A percentile compares a stretch with the other conserved stretches of the same genome.
Evolutionary conservation across 2,888 invertebrate genomes (phyloP).

Genomic region (Pyrgus malvae): DNA sequence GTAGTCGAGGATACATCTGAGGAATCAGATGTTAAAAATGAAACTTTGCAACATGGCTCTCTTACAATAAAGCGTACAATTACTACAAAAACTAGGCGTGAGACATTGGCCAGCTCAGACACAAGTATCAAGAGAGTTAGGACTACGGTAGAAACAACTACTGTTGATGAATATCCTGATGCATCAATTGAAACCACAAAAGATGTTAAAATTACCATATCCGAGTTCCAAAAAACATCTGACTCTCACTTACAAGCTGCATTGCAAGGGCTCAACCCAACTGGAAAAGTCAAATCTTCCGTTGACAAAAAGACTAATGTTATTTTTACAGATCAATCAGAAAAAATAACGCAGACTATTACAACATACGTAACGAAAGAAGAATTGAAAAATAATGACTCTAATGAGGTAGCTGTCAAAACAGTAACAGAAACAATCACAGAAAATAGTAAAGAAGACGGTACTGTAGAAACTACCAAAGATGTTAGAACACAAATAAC

Average conservation of each 20-base stretch:
- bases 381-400: slow-evolving; percentile 61
- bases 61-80: slow-evolving; percentile 63
- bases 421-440: slow-evolving; percentile 73
- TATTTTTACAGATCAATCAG: slow-evolving; percentile 63
- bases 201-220: slow-evolving; percentile 77
- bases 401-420: slow-evolving; percentile 70
- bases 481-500: slow-evolving; percentile 75
- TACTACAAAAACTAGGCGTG: slow-evolving; percentile 71
- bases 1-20: slow-evolving; percentile 65
- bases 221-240: slow-evolving; percentile 73
- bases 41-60: slow-evolving; percentile 58
- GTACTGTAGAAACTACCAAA: slow-evolving; percentile 72
- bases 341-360: slow-evolving; percentile 67
- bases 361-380: slow-evolving; percentile 72
- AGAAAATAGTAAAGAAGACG: slow-evolving; percentile 65
- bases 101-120: slow-evolving; percentile 75
- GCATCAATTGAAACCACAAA: slow-evolving; percentile 81
- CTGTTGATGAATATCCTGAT: slow-evolving; percentile 73
- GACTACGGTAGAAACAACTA: slow-evolving; percentile 79
- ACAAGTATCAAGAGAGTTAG: slow-evolving; percentile 79
- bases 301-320: slow-evolving; percentile 76
- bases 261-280: slow-evolving; percentile 61
- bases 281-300: slow-evolving; percentile 69
- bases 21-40: slow-evolving; percentile 66
- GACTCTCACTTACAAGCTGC: slow-evolving; percentile 72